A percentile compares a stretch with the other conserved stretches of the same genome.
Evolutionary conservation across 2,797 vertebrate genomes (phyloP).

Genomic region (Tapirus indicus): DNA sequence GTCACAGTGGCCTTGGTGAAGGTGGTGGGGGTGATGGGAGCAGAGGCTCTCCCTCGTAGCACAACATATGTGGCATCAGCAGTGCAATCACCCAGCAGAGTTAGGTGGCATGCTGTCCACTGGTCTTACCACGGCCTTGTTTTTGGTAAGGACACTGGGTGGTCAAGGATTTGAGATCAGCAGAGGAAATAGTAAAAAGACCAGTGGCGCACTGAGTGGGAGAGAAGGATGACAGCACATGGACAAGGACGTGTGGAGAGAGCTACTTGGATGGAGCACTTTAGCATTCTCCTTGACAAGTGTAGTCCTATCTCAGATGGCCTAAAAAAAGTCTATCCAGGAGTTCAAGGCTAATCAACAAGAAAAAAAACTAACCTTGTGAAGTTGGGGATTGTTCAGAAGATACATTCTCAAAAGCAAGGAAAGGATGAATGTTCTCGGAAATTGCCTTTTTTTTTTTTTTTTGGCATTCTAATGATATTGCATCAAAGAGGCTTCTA

Average conservation of each 20-base stretch:
- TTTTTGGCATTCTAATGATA: not conserved
- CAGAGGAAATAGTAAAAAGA: not conserved
- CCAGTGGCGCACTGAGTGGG: not conserved
- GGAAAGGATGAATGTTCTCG: not conserved
- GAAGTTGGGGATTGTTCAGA: not conserved
- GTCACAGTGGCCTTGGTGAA: not conserved
- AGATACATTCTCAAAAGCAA: not conserved
- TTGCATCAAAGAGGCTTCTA: not conserved
- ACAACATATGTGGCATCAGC: fast-evolving
- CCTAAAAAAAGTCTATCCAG: not conserved
- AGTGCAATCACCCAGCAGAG: not conserved
- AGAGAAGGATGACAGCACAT: not conserved
- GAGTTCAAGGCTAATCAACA: not conserved
- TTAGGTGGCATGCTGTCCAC: fast-evolving
- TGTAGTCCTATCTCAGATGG: not conserved
- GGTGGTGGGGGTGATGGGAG: no score
- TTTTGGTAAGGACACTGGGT: not conserved
- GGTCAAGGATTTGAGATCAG: not conserved
- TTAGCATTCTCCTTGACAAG: not conserved
- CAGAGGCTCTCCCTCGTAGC: fast-evolving
- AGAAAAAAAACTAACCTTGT: not conserved
- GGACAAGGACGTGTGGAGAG: fast-evolving
- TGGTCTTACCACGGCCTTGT: not conserved
- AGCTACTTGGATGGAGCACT: not conserved
- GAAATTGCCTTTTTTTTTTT: not conserved